Base-by-base conservation (phyloP, 2,888 invertebrate species). In the Ptycholaimellus sp. region DNA sequence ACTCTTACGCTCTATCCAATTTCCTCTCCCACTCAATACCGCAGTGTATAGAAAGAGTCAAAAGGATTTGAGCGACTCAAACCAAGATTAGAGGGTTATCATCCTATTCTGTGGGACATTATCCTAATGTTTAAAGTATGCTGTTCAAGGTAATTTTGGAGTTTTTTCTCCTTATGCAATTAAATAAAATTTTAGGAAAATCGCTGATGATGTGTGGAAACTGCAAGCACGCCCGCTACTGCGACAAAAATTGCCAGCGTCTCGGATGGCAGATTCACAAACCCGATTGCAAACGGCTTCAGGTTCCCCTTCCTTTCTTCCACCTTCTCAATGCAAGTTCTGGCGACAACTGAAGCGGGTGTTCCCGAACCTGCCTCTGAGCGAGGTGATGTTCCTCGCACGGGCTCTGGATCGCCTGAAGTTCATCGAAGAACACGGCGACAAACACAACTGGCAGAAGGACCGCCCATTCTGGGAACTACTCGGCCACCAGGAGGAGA, bases 331-430 rank as follows among this genome's bases (percentile, higher is more conserved):
- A 13, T 16, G 31, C 18, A 13, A 32, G 18, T 7, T 32, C 13
- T 16, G 17, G 18, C 14, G 31, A 35, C 7, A 13, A 7, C 18
- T n/a, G 33, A 13, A 5, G 9, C 30, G 11, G 13, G 43, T 41
- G 2, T 54, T 54, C 38, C 54, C 54, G 5, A 51, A 55, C 35
- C 46, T 54, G 6, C 54, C 54, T 22, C 38, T 55, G 33, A 52
- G 51, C 5, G 54, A 54, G 35, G 52, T 53, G 2, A 38, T 54
- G 3, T 54, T 55, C 36, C 40, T 53, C 17, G 51, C 50, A 6
- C 50, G 52, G 33, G 40, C 50, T 19, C 40, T 51, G 30, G 53
- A 55, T 35, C 44, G 49, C 3, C 43, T 52, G 3, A 36, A 45
- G n/a, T 52, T 47, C 34, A 34, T 54, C 11, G 40, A 48, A 32